A percentile compares a stretch with the other conserved stretches of the same genome.
Evolutionary conservation across 2,888 invertebrate species (phyloP).

Genomic region (Biston betularia): DNA sequence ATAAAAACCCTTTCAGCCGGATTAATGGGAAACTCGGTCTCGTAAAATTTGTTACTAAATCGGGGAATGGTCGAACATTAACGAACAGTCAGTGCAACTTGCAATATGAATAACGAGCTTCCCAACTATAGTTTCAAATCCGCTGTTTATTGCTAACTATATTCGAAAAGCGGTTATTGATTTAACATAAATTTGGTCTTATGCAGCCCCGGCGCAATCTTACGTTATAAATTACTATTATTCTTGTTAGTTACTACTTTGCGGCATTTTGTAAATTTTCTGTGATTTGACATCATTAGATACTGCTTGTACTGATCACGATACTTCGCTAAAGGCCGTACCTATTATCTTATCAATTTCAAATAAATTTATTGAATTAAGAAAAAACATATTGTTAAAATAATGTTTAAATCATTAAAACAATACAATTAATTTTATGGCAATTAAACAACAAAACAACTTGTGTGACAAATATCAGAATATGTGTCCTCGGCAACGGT

Average conservation of each 20-base stretch:
- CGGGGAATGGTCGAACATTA: slow-evolving; percentile 31
- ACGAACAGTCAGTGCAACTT: slow-evolving; percentile 35
- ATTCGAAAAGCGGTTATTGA: slow-evolving; percentile 31
- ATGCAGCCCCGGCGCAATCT: slow-evolving; percentile 12
- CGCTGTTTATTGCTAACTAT: slow-evolving; percentile 38
- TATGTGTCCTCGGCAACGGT: no score
- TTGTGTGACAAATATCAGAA: no score
- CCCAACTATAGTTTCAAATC: slow-evolving; percentile 37
- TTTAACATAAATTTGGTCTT: slow-evolving; percentile 28
- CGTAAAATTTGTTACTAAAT: slow-evolving; percentile 37
- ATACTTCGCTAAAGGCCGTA: no score
- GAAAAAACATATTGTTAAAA: no score
- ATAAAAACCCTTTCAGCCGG: slow-evolving; percentile 42
- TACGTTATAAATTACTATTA: neutral
- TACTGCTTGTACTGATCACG: neutral
- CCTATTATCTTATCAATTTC: no score
- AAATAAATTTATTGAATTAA: no score
- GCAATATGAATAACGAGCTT: slow-evolving; percentile 42
- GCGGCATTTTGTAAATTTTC: slow-evolving; percentile 1
- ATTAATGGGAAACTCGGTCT: slow-evolving; percentile 38
- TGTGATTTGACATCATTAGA: neutral
- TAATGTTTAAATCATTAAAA: no score
- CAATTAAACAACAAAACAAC: no score
- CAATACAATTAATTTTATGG: no score
- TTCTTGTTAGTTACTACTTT: slow-evolving; percentile 1